phyloP scores from a whole-genome alignment of 2,113 vertebrate genomes.

The Chamaetylas fuelleborni region DNA sequence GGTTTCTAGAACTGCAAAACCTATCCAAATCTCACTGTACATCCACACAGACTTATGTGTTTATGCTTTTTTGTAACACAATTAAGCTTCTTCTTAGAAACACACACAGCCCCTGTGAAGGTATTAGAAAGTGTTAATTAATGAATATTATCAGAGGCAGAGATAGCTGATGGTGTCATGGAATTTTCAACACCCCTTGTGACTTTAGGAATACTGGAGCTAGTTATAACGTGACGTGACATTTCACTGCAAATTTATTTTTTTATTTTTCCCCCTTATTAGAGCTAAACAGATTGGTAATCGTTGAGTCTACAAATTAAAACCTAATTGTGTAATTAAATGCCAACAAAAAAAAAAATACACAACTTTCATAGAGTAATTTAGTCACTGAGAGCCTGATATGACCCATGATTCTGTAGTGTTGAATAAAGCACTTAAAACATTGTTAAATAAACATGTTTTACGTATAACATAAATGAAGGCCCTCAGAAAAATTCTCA shows the following conservation, averaged over 20 bases:
- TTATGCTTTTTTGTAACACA: neutral
- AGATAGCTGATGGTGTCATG: neutral
- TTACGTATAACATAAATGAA: neutral
- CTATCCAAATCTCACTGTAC: neutral
- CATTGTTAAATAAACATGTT: neutral
- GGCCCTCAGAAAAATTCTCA: neutral
- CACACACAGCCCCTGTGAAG: neutral
- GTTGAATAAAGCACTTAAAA: neutral
- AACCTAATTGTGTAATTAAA: neutral
- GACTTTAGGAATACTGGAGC: neutral
- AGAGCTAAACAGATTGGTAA: neutral
- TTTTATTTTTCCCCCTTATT: neutral
- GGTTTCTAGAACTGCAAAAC: neutral
- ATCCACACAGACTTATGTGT: neutral
- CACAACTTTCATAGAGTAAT: neutral
- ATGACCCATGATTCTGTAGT: neutral
- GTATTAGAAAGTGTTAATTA: neutral
- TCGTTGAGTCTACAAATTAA: neutral
- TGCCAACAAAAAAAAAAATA: neutral
- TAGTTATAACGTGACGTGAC: neutral
- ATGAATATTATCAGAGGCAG: neutral
- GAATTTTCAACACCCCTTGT: neutral
- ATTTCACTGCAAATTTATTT: neutral
- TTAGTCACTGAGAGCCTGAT: neutral
- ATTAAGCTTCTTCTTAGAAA: neutral